Evolutionary conservation across 2,113 vertebrate genomes (phyloP).

Genomic region (Tragelaphus buxtoni): DNA sequence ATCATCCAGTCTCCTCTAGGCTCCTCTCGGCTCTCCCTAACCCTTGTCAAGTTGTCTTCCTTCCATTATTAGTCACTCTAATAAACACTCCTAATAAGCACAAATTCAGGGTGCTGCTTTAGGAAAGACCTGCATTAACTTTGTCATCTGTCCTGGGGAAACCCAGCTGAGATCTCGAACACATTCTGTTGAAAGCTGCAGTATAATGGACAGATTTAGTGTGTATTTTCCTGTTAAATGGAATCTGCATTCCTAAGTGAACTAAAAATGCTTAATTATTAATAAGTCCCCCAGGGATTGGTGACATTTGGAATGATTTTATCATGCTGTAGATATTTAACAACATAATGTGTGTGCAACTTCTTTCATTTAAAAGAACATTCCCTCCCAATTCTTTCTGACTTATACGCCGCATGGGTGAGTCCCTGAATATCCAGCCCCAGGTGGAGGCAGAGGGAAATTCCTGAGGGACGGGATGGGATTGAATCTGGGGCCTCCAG

Average conservation of each 20-base stretch:
- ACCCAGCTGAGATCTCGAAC: constrained; percentile 58
- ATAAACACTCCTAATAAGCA: constrained; percentile 71
- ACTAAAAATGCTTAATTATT: constrained; percentile 68
- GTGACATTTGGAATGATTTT: constrained; percentile 69
- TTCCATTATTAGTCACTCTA: constrained; percentile 60
- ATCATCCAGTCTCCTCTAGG: background rate
- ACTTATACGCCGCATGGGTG: background rate
- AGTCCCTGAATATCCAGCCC: background rate
- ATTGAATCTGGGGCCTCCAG: too few relatives aligned
- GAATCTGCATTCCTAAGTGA: constrained; percentile 64
- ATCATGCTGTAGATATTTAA: constrained; percentile 51
- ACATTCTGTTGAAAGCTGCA: constrained; percentile 8
- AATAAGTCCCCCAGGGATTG: constrained; percentile 55
- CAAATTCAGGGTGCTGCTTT: constrained; percentile 40
- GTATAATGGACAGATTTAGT: constrained; percentile 56
- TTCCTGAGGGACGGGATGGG: background rate
- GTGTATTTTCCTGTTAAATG: constrained; percentile 51
- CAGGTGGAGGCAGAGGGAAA: background rate
- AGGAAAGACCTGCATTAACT: constrained; percentile 46
- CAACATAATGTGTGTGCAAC: background rate
- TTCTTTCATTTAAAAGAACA: background rate
- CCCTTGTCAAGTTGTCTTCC: background rate
- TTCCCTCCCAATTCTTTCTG: background rate
- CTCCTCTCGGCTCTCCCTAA: background rate
- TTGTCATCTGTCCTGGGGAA: constrained; percentile 59